phyloP scores from a whole-genome alignment of 2,797 vertebrate genomes.

The Todus mexicanus region DNA sequence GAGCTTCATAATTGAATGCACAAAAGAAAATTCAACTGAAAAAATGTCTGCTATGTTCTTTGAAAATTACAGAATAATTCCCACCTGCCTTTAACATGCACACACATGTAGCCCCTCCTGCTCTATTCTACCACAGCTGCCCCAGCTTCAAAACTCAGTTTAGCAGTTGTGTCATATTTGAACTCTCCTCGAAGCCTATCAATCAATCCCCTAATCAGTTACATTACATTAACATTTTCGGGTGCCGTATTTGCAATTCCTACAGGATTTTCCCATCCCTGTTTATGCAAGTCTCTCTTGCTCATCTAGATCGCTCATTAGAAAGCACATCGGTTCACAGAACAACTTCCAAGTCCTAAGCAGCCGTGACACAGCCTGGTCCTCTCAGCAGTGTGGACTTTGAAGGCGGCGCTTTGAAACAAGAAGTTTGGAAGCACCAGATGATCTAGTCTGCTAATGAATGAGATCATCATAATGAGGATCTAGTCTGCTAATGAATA shows the following conservation, averaged over 20 bases:
- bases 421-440: conserved; percentile 12
- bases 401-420: not conserved
- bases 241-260: not conserved
- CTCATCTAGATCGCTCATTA: not conserved
- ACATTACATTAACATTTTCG: no score
- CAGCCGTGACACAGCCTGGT: not conserved
- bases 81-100: not conserved
- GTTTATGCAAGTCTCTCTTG: not conserved
- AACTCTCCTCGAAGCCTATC: not conserved
- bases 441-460: conserved; percentile 39
- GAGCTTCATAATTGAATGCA: not conserved
- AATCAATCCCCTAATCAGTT: not conserved
- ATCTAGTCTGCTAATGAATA: conserved; percentile 22
- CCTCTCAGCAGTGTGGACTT: not conserved
- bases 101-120: not conserved
- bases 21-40: not conserved
- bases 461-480: conserved; percentile 23
- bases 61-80: not conserved
- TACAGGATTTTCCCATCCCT: not conserved
- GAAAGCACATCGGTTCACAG: not conserved
- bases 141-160: not conserved
- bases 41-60: not conserved
- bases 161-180: not conserved
- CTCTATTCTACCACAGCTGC: not conserved
- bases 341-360: not conserved